These are phyloP conservation scores for Taphrorychus bicolor DNA, from an alignment of 2,888 invertebrate genomes.

Conservation along the genomic window DNA sequence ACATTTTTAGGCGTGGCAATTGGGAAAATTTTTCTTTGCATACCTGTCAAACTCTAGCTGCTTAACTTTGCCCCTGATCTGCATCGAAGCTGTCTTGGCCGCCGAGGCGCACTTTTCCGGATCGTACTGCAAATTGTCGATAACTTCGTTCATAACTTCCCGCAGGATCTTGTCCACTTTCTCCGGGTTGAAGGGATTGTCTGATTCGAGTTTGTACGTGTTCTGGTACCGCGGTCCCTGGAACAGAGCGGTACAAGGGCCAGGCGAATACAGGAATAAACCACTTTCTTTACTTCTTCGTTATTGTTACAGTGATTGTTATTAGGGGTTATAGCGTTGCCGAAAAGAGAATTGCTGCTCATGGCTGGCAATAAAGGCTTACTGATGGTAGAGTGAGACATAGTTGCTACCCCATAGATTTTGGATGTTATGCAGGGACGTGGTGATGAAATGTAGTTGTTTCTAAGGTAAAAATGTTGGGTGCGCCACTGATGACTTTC, in stretches of 20 bases:
- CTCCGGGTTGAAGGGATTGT: conserved; percentile 69
- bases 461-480: not conserved
- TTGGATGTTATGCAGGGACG: not conserved
- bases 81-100: conserved; percentile 65
- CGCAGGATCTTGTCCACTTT: conserved; percentile 67
- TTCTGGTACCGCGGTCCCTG: conserved; percentile 48
- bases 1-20: not conserved
- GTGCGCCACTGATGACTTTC: not conserved
- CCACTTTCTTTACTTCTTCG: conserved; percentile 15
- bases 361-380: conserved; percentile 5
- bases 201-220: conserved; percentile 70
- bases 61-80: conserved; percentile 68
- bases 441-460: too few species aligned
- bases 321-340: not conserved
- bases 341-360: conserved; percentile 25
- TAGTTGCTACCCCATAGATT: not conserved
- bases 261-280: not conserved
- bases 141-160: conserved; percentile 65
- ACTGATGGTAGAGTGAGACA: not conserved
- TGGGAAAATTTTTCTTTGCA: not conserved
- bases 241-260: not conserved
- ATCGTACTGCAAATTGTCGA: conserved; percentile 68
- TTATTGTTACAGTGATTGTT: not conserved
- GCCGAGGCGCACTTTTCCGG: conserved; percentile 65
- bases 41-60: conserved; percentile 74